Conservation (phyloP, 2,888 invertebrate species). For the Drosophila robusta region DNA sequence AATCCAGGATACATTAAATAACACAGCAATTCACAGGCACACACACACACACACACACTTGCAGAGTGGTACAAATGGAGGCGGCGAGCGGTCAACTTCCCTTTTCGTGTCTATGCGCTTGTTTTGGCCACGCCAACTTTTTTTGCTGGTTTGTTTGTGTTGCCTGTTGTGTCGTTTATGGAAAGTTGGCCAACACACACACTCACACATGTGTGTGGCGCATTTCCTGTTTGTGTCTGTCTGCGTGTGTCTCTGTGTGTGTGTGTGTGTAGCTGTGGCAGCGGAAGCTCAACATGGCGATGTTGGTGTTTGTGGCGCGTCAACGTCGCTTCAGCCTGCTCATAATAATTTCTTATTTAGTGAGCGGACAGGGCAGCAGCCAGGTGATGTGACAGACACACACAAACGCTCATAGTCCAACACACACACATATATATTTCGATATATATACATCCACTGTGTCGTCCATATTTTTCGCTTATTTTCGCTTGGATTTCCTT, state of each 20-base stretch:
- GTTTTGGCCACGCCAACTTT: slow-evolving; percentile 65
- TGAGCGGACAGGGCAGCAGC: slow-evolving; percentile 43
- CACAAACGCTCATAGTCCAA: too few relatives aligned
- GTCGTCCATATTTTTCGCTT: slow-evolving; percentile 53
- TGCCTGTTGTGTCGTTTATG: slow-evolving; percentile 53
- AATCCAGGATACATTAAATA: slow-evolving; percentile 82
- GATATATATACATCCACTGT: neutral
- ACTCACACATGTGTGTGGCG: slow-evolving; percentile 34
- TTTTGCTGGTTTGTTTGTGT: slow-evolving; percentile 21
- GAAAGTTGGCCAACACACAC: slow-evolving; percentile 63
- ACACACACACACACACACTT: slow-evolving; percentile 4
- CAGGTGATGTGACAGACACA: slow-evolving; percentile 40
- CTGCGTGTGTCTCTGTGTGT: slow-evolving; percentile 31
- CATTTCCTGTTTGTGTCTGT: slow-evolving; percentile 48
- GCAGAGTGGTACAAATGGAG: slow-evolving; percentile 40
- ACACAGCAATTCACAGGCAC: slow-evolving; percentile 43
- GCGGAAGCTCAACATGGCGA: slow-evolving; percentile 70
- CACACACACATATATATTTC: neutral
- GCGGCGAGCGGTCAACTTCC: slow-evolving; percentile 77
- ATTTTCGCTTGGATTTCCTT: slow-evolving; percentile 55
- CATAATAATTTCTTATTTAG: slow-evolving; percentile 80
- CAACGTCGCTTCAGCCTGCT: slow-evolving; percentile 55
- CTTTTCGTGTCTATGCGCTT: slow-evolving; percentile 71
- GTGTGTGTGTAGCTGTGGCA: slow-evolving; percentile 37
- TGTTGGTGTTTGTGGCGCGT: slow-evolving; percentile 56